Evolutionary conservation across 1,140 invertebrate genomes (phyloP).

Genomic region (Galendromus occidentalis): DNA sequence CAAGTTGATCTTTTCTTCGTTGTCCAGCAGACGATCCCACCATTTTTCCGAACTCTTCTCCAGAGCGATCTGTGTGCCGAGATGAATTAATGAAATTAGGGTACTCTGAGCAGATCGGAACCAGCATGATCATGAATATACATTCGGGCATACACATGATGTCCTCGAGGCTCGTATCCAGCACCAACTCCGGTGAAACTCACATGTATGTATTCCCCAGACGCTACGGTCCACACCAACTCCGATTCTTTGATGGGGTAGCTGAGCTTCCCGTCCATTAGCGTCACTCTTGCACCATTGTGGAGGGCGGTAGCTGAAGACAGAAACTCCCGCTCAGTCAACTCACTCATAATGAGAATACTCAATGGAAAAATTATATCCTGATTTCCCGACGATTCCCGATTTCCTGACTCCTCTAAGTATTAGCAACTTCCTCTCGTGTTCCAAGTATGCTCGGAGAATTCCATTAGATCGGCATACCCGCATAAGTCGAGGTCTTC

Average conservation of each 20-base stretch:
- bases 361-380: background rate
- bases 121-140: background rate
- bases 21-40: background rate
- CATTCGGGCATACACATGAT: background rate
- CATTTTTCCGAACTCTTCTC: background rate
- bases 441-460: background rate
- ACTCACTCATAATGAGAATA: too few relatives aligned
- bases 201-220: constrained; percentile 2
- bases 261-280: background rate
- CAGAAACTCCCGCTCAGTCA: too few relatives aligned
- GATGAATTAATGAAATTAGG: background rate
- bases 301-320: background rate
- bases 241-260: background rate
- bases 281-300: background rate
- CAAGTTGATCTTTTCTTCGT: constrained; percentile 5
- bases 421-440: background rate
- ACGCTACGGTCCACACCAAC: background rate
- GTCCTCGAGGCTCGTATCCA: background rate
- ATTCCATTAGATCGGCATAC: background rate
- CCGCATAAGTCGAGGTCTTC: too few relatives aligned
- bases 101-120: background rate
- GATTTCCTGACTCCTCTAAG: background rate
- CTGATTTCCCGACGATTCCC: background rate
- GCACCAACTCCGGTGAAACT: background rate
- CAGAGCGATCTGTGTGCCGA: background rate